Base-by-base conservation (phyloP, 2,888 invertebrate species). In the Nasonia oneida region DNA sequence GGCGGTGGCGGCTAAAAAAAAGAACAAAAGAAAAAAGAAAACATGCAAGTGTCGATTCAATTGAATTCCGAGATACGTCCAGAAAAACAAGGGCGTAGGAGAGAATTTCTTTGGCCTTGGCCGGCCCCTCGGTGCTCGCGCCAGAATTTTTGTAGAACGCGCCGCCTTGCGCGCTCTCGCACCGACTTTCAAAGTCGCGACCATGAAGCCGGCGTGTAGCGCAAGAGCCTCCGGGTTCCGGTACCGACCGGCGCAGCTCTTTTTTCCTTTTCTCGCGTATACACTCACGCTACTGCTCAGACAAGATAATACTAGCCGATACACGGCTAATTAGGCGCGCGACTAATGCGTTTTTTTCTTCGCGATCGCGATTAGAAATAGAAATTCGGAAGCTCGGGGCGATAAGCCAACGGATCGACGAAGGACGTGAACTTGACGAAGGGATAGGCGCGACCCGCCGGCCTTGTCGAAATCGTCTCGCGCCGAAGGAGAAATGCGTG, bases 21-120 rank as follows among this genome's bases (percentile, higher is more conserved):
- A 23, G 23, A 23, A 23, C 23, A 23, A 39, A 4, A 64, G 47
- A 15, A 14, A 12, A 6, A 42, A 8, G 67, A 71, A 57, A 61
- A 77, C 29, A n/a, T n/a, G 23, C 23, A 50, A 14, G 33, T 10
- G 4, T 47, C 70, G 53, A 81, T 81, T 73, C 77, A 67, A 81
- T 81, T 64, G 73, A 76, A 85, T 81, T 73, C 82, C 82, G 61
- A 80, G 67, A 47, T 37, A n/a, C 50, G 39, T 15, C 39, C 15
- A 77, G 53, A 57, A 78, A 84, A 82, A 82, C 86, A 84, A 84
- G 80, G 84, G 86, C 86, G 84, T 87, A 87, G 84, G 80, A 67
- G 29, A 67, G 84, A 84, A 87, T 87, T 87, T 87, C 86, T 87
- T 87, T 76, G 29, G 82, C 86, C 86, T 87, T 84, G 86, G 37